These are phyloP conservation scores for Tokudaia tokunoshimensis DNA, from an alignment of 2,797 vertebrate genomes.

Conservation along the genomic window DNA sequence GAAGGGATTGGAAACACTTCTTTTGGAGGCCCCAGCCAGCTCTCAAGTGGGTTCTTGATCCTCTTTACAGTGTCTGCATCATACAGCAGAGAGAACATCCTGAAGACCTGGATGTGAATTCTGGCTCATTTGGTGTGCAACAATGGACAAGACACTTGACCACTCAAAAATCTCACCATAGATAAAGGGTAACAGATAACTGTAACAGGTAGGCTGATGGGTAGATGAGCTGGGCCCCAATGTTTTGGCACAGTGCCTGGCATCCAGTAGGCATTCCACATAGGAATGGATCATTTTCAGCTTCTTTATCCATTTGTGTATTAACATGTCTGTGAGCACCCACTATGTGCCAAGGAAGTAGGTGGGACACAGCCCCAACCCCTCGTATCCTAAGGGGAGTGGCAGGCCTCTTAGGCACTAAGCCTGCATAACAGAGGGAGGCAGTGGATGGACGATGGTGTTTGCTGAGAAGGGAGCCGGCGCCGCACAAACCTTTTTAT, in stretches of 20 bases:
- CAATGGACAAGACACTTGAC: not conserved
- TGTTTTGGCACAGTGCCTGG: not conserved
- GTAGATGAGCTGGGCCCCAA: not conserved
- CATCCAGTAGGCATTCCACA: fast-evolving
- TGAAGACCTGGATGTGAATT: not conserved
- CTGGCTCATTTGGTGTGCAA: not conserved
- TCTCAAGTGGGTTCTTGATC: not conserved
- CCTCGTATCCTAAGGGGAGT: not conserved
- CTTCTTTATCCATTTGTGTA: not conserved
- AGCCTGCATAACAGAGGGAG: not conserved
- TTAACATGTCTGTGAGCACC: not conserved
- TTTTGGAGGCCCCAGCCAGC: not conserved
- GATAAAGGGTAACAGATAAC: not conserved
- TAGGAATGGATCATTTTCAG: fast-evolving
- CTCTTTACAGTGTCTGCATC: not conserved
- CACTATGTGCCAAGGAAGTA: not conserved
- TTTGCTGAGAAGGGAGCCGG: not conserved
- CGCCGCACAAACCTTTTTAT: conserved; percentile 66
- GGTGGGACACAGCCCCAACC: not conserved
- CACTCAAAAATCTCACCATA: not conserved
- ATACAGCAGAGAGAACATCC: not conserved
- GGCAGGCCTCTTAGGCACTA: not conserved
- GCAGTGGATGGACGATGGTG: not conserved
- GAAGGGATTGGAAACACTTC: too few relatives aligned
- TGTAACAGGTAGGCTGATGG: not conserved